Conservation (phyloP, 2,113 vertebrate species). For the Oreotrochilus melanogaster region DNA sequence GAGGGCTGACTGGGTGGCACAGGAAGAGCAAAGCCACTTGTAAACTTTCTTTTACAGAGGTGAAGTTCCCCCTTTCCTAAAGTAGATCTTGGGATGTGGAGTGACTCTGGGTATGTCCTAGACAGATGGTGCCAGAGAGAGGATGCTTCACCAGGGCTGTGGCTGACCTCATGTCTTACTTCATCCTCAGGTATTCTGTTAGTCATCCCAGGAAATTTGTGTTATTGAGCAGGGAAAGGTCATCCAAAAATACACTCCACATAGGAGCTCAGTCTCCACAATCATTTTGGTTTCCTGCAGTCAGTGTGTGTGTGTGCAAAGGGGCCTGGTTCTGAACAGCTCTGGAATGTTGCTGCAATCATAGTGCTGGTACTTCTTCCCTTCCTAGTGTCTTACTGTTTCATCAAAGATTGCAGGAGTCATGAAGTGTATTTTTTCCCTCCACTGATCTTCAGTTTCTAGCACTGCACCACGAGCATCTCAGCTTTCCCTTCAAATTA, state of each 20-base stretch:
- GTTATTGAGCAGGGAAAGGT: neutral
- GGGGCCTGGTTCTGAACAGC: neutral
- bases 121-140: neutral
- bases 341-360: neutral
- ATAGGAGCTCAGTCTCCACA: neutral
- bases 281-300: fast-evolving
- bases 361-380: neutral
- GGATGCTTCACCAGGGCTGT: neutral
- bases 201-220: neutral
- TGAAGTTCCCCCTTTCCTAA: neutral
- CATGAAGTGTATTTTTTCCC: neutral
- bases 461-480: neutral
- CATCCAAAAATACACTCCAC: fast-evolving
- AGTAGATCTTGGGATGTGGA: neutral
- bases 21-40: neutral
- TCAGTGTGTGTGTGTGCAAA: too few species aligned
- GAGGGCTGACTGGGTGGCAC: neutral
- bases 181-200: neutral
- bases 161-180: neutral
- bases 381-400: neutral
- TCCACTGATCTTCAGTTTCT: neutral
- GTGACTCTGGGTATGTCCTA: neutral
- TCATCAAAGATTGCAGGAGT: neutral
- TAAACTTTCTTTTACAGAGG: neutral
- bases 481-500: neutral